Conservation (phyloP, 2,113 vertebrate species). For the Scopus umbretta region DNA sequence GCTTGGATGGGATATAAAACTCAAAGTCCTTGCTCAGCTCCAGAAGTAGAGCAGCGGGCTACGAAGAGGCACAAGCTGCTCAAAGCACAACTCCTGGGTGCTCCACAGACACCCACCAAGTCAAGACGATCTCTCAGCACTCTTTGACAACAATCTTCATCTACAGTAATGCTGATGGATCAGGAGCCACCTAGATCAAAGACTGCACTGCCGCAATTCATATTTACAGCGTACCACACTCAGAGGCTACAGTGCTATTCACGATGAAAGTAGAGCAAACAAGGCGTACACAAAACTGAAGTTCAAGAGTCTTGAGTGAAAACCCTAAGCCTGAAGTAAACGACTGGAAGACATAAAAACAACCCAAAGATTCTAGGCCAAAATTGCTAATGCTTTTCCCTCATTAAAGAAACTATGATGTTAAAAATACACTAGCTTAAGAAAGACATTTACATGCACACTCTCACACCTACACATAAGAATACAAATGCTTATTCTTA, state of each 20-base stretch:
- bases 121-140: neutral
- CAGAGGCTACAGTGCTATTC: neutral
- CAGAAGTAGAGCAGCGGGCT: neutral
- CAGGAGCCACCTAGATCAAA: neutral
- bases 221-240: neutral
- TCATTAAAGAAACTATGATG: neutral
- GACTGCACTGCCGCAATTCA: neutral
- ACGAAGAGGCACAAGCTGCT: neutral
- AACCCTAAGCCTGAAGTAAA: neutral
- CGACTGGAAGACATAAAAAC: neutral
- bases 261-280: neutral
- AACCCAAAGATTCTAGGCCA: neutral
- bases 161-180: neutral
- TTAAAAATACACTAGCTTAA: neutral
- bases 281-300: neutral
- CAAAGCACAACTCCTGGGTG: neutral
- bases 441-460: neutral
- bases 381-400: fast-evolving
- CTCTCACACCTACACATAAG: neutral
- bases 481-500: neutral
- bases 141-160: neutral
- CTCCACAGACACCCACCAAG: neutral
- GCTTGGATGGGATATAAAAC: neutral
- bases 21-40: neutral
- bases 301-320: neutral